phyloP scores from a whole-genome alignment of 2,113 vertebrate species.

The Alectura lathami region DNA sequence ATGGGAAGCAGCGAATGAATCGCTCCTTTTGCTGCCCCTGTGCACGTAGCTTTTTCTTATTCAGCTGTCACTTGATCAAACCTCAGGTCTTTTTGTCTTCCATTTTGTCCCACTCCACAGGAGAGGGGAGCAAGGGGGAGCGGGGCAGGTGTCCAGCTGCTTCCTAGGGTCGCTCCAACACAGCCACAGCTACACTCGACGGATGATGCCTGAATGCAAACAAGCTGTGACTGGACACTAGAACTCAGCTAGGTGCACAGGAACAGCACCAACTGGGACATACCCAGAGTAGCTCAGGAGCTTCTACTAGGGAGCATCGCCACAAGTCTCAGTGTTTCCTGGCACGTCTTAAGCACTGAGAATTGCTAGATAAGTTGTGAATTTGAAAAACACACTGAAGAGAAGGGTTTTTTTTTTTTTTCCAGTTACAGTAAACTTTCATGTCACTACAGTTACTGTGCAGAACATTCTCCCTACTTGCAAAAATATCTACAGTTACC shows the following conservation, averaged over 20 bases:
- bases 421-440: background rate
- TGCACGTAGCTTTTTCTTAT: background rate
- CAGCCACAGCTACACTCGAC: fast-evolving
- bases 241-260: background rate
- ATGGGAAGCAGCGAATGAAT: background rate
- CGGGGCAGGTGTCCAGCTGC: fast-evolving
- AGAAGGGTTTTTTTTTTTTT: background rate
- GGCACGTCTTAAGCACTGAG: background rate
- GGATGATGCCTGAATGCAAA: too few relatives aligned
- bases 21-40: too few relatives aligned
- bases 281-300: background rate
- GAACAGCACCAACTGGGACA: background rate
- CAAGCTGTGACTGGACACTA: background rate
- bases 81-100: background rate
- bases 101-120: background rate
- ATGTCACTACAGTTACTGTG: background rate
- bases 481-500: background rate
- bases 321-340: background rate
- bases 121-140: fast-evolving
- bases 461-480: background rate
- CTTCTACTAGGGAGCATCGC: too few relatives aligned
- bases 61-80: background rate
- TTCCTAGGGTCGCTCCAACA: fast-evolving
- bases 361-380: background rate
- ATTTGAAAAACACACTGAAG: background rate